Evolutionary conservation across 1,140 invertebrate species (phyloP), one percentile per base, ranked within the genome.

Genomic region (Drosophila truncata): DNA sequence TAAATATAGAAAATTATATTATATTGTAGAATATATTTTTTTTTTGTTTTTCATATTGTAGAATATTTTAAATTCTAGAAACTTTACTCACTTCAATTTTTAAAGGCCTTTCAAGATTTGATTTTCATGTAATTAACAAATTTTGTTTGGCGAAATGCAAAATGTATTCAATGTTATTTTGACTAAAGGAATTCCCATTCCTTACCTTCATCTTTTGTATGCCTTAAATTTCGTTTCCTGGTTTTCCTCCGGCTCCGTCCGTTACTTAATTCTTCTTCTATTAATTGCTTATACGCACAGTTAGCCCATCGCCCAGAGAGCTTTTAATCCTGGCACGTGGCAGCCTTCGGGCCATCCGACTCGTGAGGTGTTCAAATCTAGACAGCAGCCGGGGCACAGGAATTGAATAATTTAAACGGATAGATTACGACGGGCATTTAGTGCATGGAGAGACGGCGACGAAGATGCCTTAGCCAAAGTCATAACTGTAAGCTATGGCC

Each of bases 351-450:
- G 49, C 35, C 67, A 29, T 31, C 63, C 69, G 29, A 41, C 65
- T 59, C 8, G 27, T 33, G 41, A 70, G 69, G 69, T 58, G 67
- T 72, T 44, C 52, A 50, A 59, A 71, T 72, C 69, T 55, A 39
- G 52, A 35, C 54, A 60, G 66, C 52, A 72, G 52, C 35, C 29
- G 67, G 44, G 35, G 44, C 44, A 44, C 20, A 29, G 47, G 63
- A 72, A 72, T 72, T 73, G 67, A 73, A 73, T 73, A 73, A 73
- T 73, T 73, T 60, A 73, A 72, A 42, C 33, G 70, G 70, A 73
- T 73, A 73, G 70, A 73, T 60, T 73, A 72, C 44, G 70, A 6
- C 23, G 13, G 63, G 31, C 63, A 54, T 67, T 70, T 46, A 55
- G 66, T 44, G 37, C 37, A 35, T 10, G 47, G 29, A 33, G 29